A percentile compares a stretch with the other conserved stretches of the same genome.
phyloP scores from a whole-genome alignment of 1,140 invertebrate genomes.

The Trichomalopsis sarcophagae region DNA sequence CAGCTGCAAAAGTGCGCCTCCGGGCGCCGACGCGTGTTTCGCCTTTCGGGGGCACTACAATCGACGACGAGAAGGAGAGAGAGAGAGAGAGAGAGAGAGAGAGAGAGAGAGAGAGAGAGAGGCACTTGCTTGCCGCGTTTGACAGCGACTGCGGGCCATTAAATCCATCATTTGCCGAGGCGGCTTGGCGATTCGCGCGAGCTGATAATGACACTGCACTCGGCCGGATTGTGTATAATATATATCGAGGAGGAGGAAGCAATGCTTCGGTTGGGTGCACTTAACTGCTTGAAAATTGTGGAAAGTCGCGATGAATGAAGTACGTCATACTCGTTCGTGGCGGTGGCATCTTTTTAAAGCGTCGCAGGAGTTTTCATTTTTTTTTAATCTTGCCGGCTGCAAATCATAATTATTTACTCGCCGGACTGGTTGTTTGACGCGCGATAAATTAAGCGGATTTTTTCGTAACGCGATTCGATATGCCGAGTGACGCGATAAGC shows the following conservation, averaged over 20 bases:
- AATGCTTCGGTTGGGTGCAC: background rate
- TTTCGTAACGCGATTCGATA: background rate
- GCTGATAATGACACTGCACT: constrained; percentile 31
- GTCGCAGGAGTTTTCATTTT: background rate
- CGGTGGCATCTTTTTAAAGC: background rate
- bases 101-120: background rate
- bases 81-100: background rate
- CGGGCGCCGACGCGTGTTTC: background rate
- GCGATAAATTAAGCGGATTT: background rate
- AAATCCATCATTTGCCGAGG: constrained; percentile 29
- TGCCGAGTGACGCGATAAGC: background rate
- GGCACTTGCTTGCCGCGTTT: constrained; percentile 20
- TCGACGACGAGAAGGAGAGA: constrained; percentile 5
- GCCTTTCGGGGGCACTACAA: constrained; percentile 23
- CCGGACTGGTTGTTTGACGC: background rate
- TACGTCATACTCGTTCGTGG: background rate
- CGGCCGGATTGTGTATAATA: background rate
- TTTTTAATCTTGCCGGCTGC: background rate
- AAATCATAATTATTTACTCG: background rate
- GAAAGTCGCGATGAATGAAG: background rate
- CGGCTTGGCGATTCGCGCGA: background rate
- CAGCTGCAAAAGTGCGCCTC: constrained; percentile 13
- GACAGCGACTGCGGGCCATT: constrained; percentile 43
- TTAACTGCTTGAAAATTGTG: constrained; percentile 1
- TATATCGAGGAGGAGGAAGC: background rate